phyloP scores from a whole-genome alignment of 1,140 invertebrate species.

The Temnothorax longispinosus region DNA sequence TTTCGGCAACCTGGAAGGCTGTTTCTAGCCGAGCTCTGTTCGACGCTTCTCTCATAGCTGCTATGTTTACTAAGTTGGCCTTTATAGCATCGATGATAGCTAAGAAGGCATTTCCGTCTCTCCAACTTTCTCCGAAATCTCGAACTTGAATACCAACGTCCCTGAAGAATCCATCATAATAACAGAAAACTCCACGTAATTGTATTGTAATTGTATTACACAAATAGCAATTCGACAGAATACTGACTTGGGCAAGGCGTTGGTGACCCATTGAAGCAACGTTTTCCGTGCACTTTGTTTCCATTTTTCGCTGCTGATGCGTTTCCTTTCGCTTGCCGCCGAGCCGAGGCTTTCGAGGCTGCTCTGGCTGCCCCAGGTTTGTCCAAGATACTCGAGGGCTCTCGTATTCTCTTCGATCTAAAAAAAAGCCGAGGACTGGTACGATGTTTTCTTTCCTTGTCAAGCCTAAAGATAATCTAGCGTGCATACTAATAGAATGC shows the following conservation, averaged over 20 bases:
- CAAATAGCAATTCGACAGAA: slow-evolving; percentile 22
- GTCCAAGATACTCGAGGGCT: slow-evolving; percentile 94
- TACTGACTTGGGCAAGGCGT: slow-evolving; percentile 95
- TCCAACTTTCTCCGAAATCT: slow-evolving; percentile 98
- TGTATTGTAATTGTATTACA: slow-evolving; percentile 1
- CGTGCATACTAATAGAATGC: slow-evolving; percentile 66
- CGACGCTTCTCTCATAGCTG: slow-evolving; percentile 91
- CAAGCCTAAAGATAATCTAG: slow-evolving; percentile 52
- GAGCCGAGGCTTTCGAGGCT: slow-evolving; percentile 92
- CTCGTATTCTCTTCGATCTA: slow-evolving; percentile 98
- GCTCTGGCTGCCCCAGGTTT: slow-evolving; percentile 92
- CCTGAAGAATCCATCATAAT: slow-evolving; percentile 85
- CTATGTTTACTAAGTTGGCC: slow-evolving; percentile 96
- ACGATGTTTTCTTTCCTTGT: too few relatives aligned
- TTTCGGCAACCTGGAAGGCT: slow-evolving; percentile 97
- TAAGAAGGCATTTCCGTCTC: slow-evolving; percentile 98
- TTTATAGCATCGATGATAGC: slow-evolving; percentile 98
- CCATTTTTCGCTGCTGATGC: slow-evolving; percentile 89
- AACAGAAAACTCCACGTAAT: neutral
- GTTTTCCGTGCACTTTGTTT: slow-evolving; percentile 96
- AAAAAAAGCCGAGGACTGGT: slow-evolving; percentile 60
- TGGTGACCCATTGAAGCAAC: slow-evolving; percentile 97
- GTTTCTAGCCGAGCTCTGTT: slow-evolving; percentile 95
- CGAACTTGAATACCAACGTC: slow-evolving; percentile 94
- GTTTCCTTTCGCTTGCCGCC: slow-evolving; percentile 85